These are phyloP conservation scores for Leptura quadrifasciata DNA, from an alignment of 2,888 invertebrate genomes.

Conservation along the genomic window DNA sequence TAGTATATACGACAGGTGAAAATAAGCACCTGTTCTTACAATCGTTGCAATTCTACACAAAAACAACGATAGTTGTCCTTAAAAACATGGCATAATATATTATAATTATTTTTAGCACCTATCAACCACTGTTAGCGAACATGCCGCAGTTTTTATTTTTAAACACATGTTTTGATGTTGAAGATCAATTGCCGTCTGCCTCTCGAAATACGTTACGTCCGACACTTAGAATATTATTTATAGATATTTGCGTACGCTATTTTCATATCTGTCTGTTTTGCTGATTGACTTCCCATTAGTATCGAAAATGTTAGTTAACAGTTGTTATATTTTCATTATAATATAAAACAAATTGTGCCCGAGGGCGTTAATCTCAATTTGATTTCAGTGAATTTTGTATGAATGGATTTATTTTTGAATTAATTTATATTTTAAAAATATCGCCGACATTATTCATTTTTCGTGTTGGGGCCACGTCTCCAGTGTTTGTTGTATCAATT, in stretches of 20 bases:
- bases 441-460: too few species aligned
- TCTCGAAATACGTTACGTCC: conserved; percentile 15
- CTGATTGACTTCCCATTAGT: background rate
- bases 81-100: conserved; percentile 9
- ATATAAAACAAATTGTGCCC: background rate
- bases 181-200: conserved; percentile 21
- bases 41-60: background rate
- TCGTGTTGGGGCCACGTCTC: too few species aligned
- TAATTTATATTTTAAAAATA: too few species aligned
- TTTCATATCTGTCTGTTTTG: background rate
- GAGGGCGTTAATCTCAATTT: background rate
- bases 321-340: background rate
- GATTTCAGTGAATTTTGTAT: background rate
- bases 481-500: too few species aligned
- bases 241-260: background rate
- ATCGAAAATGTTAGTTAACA: background rate
- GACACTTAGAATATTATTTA: conserved; percentile 10
- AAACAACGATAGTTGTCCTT: background rate
- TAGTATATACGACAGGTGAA: too few species aligned
- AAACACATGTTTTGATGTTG: conserved; percentile 15
- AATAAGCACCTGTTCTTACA: too few species aligned
- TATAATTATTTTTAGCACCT: conserved; percentile 15
- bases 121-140: conserved; percentile 5
- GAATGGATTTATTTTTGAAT: background rate
- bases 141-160: conserved; percentile 26